A percentile compares a stretch with the other conserved stretches of the same genome.
Evolutionary conservation across 1,140 invertebrate species (phyloP).

Genomic region (Neomicropteryx cornuta): DNA sequence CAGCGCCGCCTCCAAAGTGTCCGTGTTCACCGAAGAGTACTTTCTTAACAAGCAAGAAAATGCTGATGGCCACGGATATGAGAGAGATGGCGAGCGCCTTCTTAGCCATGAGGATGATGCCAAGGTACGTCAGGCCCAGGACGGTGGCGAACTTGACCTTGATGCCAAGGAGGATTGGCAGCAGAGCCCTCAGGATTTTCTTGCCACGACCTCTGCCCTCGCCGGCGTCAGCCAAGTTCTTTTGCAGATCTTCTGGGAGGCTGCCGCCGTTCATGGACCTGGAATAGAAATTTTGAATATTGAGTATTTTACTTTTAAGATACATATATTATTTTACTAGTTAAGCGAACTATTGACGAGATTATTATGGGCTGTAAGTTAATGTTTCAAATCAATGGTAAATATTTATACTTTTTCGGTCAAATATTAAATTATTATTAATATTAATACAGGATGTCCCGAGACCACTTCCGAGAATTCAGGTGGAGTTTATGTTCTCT

Average conservation of each 20-base stretch:
- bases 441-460: too few species aligned
- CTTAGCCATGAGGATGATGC: slow-evolving; percentile 50
- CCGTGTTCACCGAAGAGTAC: slow-evolving; percentile 21
- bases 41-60: slow-evolving; percentile 44
- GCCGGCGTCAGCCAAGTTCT: slow-evolving; percentile 40
- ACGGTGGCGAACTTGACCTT: slow-evolving; percentile 49
- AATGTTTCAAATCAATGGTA: too few species aligned
- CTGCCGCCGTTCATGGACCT: too few species aligned
- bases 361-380: too few species aligned
- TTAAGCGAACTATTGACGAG: neutral
- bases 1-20: slow-evolving; percentile 6
- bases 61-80: slow-evolving; percentile 49
- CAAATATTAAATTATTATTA: too few species aligned
- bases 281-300: too few species aligned
- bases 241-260: slow-evolving; percentile 39
- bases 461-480: too few species aligned
- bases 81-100: slow-evolving; percentile 51
- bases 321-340: neutral
- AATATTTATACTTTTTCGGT: too few species aligned
- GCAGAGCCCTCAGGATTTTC: slow-evolving; percentile 43
- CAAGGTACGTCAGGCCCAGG: slow-evolving; percentile 44
- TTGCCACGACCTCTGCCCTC: slow-evolving; percentile 56
- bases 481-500: too few species aligned
- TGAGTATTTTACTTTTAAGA: too few species aligned
- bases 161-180: slow-evolving; percentile 45